These are phyloP conservation scores for Astreopora myriophthalma DNA, from an alignment of 64 coral and sea anemone species.

Conservation along the genomic window DNA sequence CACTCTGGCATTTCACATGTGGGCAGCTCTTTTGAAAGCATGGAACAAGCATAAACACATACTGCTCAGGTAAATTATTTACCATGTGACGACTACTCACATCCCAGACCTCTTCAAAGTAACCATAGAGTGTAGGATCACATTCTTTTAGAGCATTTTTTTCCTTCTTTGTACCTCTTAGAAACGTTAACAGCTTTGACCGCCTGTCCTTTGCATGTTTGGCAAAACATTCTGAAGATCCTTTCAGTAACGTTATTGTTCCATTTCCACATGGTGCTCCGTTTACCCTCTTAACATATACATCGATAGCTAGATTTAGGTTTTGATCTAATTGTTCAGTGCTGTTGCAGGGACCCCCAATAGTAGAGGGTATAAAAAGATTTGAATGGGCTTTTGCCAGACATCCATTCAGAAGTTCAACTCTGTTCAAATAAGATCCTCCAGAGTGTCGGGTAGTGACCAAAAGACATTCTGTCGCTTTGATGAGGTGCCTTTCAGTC, in stretches of 20 bases:
- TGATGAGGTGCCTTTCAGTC: not conserved
- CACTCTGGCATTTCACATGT: conserved; percentile 41
- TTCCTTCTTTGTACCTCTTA: conserved; percentile 19
- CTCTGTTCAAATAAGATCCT: conserved; percentile 37
- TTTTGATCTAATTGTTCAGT: not conserved
- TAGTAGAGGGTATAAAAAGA: conserved; percentile 48
- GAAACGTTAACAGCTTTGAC: not conserved
- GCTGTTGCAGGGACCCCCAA: conserved; percentile 4
- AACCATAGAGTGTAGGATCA: conserved; percentile 41
- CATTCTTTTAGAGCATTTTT: conserved; percentile 39
- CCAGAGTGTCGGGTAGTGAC: conserved; percentile 52
- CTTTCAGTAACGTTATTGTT: conserved; percentile 12
- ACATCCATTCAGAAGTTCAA: conserved; percentile 59
- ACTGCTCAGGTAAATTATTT: conserved; percentile 46
- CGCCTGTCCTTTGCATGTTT: conserved; percentile 17
- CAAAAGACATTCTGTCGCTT: conserved; percentile 17
- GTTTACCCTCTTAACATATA: conserved; percentile 5
- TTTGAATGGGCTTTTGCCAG: conserved; percentile 35
- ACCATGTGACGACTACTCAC: conserved; percentile 60
- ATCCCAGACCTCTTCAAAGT: conserved; percentile 63
- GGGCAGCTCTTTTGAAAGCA: conserved; percentile 52
- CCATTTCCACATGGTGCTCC: not conserved
- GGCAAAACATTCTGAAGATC: not conserved
- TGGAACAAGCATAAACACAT: conserved; percentile 68
- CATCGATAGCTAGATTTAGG: not conserved